Base-by-base conservation (phyloP, 2,797 vertebrate species). In the Geotrypetes seraphini region DNA sequence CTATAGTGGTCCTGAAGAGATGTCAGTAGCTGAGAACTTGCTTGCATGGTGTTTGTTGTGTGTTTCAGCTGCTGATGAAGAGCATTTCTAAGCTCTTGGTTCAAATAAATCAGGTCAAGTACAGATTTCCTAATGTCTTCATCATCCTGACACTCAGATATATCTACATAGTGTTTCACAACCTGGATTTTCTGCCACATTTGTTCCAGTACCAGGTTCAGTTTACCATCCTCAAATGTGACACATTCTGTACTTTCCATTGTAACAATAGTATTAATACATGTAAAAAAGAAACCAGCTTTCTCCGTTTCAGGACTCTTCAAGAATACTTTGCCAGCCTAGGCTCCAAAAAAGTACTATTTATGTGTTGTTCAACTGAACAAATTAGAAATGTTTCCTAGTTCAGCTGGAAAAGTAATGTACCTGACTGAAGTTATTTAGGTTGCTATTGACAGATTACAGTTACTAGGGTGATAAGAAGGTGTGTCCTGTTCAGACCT, bases 391-490 rank as follows among this genome's bases (percentile, higher is more conserved):
- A n/a, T n/a, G n/a, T n/a, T n/a, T n/a, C n/a, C n/a, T 2, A 16
- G 12, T 17, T 1, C 12, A 5, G 5, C 33, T 32, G 13, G 27
- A 20, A 38, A n/a, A 52, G 25, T 8, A 10, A 19, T 44, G 20
- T 5, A 43, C 16, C 17, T 22, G 26, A 3, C 33, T 38, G 15
- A 29, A 46, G 35, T 59, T 36, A 15, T 36, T 25, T 27, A 36
- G 45, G 47, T 62, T 67, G 26, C 36, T 81, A 63, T 67, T 71
- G 60, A 73, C 58, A 26, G 46, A 39, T 38, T 45, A 51, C 37
- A 69, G 61, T 71, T 78, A 71, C 57, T 74, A 61, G 75, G 66
- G 78, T 63, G 60, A 79, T 62, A 57, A 50, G 19, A 39, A 59
- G 68, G 49, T 43, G 63, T 51, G 72, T 40, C 36, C 21, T 12